A percentile compares a stretch with the other conserved stretches of the same genome.
phyloP scores from a whole-genome alignment of 2,888 invertebrate species.

The Stenchaetothrips biformis region DNA sequence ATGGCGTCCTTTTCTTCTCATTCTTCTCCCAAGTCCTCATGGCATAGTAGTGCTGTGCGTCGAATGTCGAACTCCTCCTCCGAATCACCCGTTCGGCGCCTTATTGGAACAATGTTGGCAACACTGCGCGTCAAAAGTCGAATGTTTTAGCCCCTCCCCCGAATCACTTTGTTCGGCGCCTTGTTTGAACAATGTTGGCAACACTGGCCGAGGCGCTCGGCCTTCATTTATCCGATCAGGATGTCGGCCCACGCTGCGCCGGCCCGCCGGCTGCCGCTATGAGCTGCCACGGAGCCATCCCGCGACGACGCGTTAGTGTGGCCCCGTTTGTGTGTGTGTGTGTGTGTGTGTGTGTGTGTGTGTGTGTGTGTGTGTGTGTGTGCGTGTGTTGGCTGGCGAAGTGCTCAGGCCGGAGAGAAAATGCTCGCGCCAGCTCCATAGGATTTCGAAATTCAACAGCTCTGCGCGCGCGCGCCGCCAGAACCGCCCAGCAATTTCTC shows the following conservation, averaged over 20 bases:
- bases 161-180: neutral
- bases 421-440: too few relatives aligned
- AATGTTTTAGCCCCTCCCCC: too few relatives aligned
- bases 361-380: neutral
- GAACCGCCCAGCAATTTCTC: neutral
- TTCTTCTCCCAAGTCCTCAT: neutral
- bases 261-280: neutral
- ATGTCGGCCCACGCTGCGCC: neutral
- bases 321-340: neutral
- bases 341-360: neutral
- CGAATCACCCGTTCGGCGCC: too few relatives aligned
- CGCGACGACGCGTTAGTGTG: neutral
- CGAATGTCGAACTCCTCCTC: too few relatives aligned
- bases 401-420: neutral
- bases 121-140: too few relatives aligned
- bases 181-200: neutral
- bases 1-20: too few relatives aligned
- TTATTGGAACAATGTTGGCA: too few relatives aligned
- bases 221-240: slow-evolving; percentile 6
- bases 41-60: too few relatives aligned
- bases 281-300: neutral
- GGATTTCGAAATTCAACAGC: too few relatives aligned
- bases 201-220: neutral
- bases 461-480: neutral
- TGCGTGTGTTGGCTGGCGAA: neutral